Conservation (phyloP, 2,113 vertebrate species). For the Meles meles region DNA sequence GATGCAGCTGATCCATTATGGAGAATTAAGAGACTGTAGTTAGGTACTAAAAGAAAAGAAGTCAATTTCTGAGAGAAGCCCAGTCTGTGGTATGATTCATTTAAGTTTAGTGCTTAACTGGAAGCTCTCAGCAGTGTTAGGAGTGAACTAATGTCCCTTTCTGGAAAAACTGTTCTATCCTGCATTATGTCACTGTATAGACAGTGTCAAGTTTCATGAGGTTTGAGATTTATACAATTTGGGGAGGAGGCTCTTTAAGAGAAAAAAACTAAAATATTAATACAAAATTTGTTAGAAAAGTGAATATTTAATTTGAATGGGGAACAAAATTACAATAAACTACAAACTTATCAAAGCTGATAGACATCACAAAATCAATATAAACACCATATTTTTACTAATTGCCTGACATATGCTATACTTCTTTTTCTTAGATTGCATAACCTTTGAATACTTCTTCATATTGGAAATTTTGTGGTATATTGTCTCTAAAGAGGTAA, state of each 20-base stretch:
- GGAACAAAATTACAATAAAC: neutral
- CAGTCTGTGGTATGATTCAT: neutral
- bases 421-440: neutral
- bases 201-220: neutral
- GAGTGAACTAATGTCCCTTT: neutral
- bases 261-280: neutral
- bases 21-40: slow-evolving; percentile 31
- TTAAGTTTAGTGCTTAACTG: slow-evolving; percentile 9
- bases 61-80: slow-evolving; percentile 31
- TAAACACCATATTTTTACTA: neutral
- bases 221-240: neutral
- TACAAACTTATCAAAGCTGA: slow-evolving; percentile 3
- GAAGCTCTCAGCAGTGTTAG: neutral
- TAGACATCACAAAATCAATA: slow-evolving; percentile 6
- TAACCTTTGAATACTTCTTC: neutral
- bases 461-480: slow-evolving; percentile 3
- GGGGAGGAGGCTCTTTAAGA: neutral
- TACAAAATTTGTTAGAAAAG: slow-evolving; percentile 5
- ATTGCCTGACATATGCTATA: neutral
- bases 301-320: neutral
- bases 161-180: neutral
- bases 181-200: neutral
- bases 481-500: neutral
- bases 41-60: slow-evolving; percentile 33
- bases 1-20: neutral